Evolutionary conservation across 2,888 invertebrate species (phyloP).

Genomic region (Hyalella azteca): DNA sequence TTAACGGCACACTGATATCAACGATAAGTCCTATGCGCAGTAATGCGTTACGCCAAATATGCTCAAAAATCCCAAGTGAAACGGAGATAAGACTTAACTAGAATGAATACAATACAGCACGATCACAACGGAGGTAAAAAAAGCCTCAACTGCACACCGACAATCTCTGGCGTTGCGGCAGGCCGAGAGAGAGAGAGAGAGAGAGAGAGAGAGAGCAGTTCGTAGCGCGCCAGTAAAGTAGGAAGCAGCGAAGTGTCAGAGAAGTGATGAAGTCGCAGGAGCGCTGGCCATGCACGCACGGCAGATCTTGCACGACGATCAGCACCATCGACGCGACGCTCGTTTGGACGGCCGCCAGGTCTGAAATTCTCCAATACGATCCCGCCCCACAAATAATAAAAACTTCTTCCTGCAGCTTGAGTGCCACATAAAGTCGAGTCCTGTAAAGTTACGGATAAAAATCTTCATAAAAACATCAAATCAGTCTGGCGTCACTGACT

Average conservation of each 20-base stretch:
- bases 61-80: too few species aligned
- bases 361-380: neutral
- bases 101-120: too few species aligned
- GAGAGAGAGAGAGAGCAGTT: too few species aligned
- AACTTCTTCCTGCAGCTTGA: neutral
- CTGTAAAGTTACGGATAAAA: neutral
- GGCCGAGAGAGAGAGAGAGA: too few species aligned
- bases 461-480: slow-evolving; percentile 9
- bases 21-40: too few species aligned
- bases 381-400: neutral
- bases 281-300: neutral
- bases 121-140: too few species aligned
- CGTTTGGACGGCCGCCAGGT: neutral
- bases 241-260: neutral
- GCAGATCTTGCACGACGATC: neutral
- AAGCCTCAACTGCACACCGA: neutral
- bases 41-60: too few species aligned
- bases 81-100: too few species aligned
- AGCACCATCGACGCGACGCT: neutral
- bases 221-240: neutral
- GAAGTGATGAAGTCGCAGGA: neutral
- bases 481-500: too few species aligned
- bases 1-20: too few species aligned
- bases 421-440: neutral
- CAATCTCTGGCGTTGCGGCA: neutral